Evolutionary conservation across 2,888 invertebrate genomes (phyloP), one percentile per base, ranked within the genome.

Genomic region (Drosophila buzzatii): DNA sequence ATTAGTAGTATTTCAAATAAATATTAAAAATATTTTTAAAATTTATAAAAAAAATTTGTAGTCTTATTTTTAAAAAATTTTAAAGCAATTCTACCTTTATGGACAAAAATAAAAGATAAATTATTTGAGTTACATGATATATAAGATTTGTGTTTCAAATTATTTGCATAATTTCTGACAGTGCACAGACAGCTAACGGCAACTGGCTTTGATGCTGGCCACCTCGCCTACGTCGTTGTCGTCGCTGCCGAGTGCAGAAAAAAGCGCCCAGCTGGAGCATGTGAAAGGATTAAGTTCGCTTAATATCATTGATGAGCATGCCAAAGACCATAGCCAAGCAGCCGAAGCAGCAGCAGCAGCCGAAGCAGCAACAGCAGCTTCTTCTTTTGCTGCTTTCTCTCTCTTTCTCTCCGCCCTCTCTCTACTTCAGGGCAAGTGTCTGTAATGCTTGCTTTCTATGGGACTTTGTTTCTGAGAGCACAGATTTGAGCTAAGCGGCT

Each of bases 201-300:
- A 49, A 33, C 33, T 27, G 63, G 14, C 64, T 47, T 47, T 70
- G 66, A 27, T 51, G 44, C 35, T 31, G 51, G 41, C 55, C 66
- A 31, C 18, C 44, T 42, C 57, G 45, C 7, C 45, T 23, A 23
- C 45, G 59, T 62, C 58, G 66, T 49, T 16, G 35, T 33, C 66
- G 55, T 33, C 31, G 31, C 31, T 12, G 31, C 12, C 60, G 59
- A 81, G 72, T 74, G 69, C 76, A 87, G 72, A 71, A 78, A 78
- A 75, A 79, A 76, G 73, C 68, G 45, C 60, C 58, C 72, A 72
- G 75, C 81, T 78, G 78, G 59, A 78, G 82, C 74, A 80, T 83
- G 88, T 85, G 86, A 87, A 87, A 81, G 87, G 87, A 88, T 87
- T 87, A 87, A 82, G 83, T 79, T 78, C 86, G 83, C 83, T 88